A percentile compares a stretch with the other conserved stretches of the same genome.
phyloP scores from a whole-genome alignment of 2,113 vertebrate genomes.

The Acrocephalus kingi region DNA sequence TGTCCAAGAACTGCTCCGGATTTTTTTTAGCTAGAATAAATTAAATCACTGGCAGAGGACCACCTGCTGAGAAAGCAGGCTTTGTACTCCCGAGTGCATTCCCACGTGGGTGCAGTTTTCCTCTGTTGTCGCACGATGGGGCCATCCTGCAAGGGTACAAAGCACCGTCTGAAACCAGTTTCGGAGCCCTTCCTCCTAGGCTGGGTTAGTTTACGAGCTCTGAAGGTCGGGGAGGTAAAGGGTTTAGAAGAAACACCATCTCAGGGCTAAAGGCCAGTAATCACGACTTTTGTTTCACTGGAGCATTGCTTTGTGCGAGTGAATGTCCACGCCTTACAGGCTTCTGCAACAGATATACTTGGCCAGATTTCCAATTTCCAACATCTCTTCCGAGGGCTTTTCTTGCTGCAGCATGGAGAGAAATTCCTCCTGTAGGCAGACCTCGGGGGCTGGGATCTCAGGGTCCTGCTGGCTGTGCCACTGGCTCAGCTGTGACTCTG shows the following conservation, averaged over 20 bases:
- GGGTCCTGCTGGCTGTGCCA: neutral
- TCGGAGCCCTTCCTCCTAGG: neutral
- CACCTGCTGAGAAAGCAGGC: constrained; percentile 52
- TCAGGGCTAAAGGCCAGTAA: neutral
- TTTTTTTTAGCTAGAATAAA: constrained; percentile 39
- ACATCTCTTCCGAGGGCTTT: neutral
- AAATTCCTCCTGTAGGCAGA: neutral
- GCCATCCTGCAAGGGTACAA: constrained; percentile 16
- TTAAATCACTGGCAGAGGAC: constrained; percentile 39
- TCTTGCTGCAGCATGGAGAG: neutral
- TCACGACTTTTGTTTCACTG: neutral
- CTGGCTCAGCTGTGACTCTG: neutral
- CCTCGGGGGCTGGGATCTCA: fast-evolving
- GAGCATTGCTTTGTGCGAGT: fast-evolving
- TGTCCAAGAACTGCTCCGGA: constrained; percentile 19
- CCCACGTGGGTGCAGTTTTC: neutral
- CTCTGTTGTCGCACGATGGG: constrained; percentile 36
- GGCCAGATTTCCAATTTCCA: neutral
- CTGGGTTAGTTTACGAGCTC: neutral
- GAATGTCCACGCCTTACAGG: neutral
- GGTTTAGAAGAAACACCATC: neutral
- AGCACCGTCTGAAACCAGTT: neutral
- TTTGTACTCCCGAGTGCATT: neutral
- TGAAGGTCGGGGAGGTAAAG: neutral
- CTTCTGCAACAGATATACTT: neutral